Evolutionary conservation across 2,113 vertebrate genomes (phyloP), one percentile per base, ranked within the genome.

Genomic region (Campylomormyrus tamandua): DNA sequence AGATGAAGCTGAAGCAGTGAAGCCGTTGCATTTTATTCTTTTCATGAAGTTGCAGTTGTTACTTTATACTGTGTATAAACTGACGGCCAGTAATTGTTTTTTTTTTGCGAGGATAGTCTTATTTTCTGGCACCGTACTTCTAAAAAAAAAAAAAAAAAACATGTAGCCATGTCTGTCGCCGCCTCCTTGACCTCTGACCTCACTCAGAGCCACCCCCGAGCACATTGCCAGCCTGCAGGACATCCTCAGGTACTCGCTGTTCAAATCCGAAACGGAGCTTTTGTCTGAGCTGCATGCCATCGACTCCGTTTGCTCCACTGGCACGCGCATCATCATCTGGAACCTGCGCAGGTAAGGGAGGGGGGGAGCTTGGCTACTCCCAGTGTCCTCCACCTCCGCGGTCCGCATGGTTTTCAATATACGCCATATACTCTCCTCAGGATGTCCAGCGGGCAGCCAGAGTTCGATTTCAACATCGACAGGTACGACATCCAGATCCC

Each of bases 291-390:
- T 99, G 17, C 88, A 94, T 27, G 95, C 96, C 77, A 97, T 99
- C 89, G 90, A 7, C n/a, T 56, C 91, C 2, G 35, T 90, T 9
- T 90, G n/a, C 0, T 95, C 94, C 90, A 97, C 96, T 27, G 98
- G 98, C 92, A 98, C 98, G 10, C 95, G 97, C 89, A 98, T 99
- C 91, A 98, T 99, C 90, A 98, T 99, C 92, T 99, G 98, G 98
- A 99, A 98, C 89, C 96, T 99, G 17, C 96, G 97, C 92, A 96
- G 95, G 98, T 99, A 93, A 90, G 91, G 1, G 0, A 1, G 39
- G 48, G 5, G 50, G 24, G 56, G 27, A 31, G 6, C 24, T 49
- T 85, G 42, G 45, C 10, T 7, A 6, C 35, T 31, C 27, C 62
- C 62, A 13, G 17, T 11, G 10, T 49, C 27, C n/a, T 9, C 45